These are phyloP conservation scores for Callinectes sapidus DNA, from an alignment of 2,888 invertebrate genomes.

Conservation along the genomic window DNA sequence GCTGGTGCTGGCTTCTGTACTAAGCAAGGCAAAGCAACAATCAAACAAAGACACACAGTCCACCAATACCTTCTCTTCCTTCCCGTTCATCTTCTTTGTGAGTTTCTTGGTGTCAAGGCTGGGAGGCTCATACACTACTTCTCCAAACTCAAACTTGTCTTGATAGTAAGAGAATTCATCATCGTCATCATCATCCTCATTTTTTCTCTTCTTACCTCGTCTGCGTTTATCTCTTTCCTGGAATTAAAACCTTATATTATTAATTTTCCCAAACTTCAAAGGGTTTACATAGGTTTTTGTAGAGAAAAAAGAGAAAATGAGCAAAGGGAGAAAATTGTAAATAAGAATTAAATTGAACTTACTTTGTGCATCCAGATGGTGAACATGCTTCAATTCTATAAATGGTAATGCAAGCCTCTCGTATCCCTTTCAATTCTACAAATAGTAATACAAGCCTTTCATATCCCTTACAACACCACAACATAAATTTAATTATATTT, in stretches of 20 bases:
- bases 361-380: too few relatives aligned
- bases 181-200: constrained; percentile 30
- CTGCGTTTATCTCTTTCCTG: constrained; percentile 45
- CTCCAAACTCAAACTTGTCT: constrained; percentile 56
- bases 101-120: constrained; percentile 49
- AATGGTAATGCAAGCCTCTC: too few relatives aligned
- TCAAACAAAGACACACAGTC: not conserved
- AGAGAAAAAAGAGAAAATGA: too few relatives aligned
- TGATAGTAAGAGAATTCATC: constrained; percentile 55
- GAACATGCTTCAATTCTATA: too few relatives aligned
- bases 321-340: too few relatives aligned
- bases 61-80: constrained; percentile 30
- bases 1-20: too few relatives aligned
- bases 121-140: constrained; percentile 54
- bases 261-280: not conserved
- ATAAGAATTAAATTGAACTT: too few relatives aligned
- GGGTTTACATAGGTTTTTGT: too few relatives aligned
- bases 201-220: constrained; percentile 40
- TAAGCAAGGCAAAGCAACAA: not conserved
- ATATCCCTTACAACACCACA: too few relatives aligned
- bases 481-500: too few relatives aligned
- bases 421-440: too few relatives aligned
- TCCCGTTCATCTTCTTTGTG: constrained; percentile 29
- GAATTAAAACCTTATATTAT: not conserved
- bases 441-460: too few relatives aligned